Base-by-base conservation (phyloP, 2,797 vertebrate genomes). In the Enteromius viviparus region DNA sequence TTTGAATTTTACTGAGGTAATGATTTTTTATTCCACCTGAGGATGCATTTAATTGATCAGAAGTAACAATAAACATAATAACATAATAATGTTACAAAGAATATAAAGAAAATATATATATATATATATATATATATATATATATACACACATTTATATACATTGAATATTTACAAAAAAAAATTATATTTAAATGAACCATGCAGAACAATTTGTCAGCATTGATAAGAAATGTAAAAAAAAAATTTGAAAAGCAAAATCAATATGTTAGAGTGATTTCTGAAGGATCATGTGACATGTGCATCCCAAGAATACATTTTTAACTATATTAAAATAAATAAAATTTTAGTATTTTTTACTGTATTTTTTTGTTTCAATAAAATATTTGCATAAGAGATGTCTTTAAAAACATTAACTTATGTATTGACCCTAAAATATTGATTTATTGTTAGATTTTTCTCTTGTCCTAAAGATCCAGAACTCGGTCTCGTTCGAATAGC, bases 401-500 rank as follows among this genome's bases (percentile, higher is more conserved):
- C 23, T 60, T 60, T 26, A 26, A 8, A 14, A 45, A 69, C 6
- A 69, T 34, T 0, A 34, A 21, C 34, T 21, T 19, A 4, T 11
- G 0, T 6, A 42, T 15, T 40, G 12, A 11, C 64, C 19, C 34
- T 37, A 69, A 69, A 7, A 14, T 8, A 70, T 26, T 10, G 4
- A 45, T 4, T 3, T 3, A 17, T 37, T 1, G 29, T 21, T 23
- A 4, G 15, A 49, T 45, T 72, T 55, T 45, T 4, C 10, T 58
- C 71, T 29, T 55, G 2, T 84, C 47, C 5, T 55, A 9, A 55
- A 94, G 94, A 89, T 95, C 94, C 0, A 94, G 97, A 89, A 97
- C 96, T n/a, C 95, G 97, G 58, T 98, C 97, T 0, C 94, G 96
- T 37, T 98, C 95, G 53, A 93, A 96, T 76, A 98, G 97, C 92